phyloP scores from a whole-genome alignment of 1,140 invertebrate genomes.

The Tetramorium simillimum region DNA sequence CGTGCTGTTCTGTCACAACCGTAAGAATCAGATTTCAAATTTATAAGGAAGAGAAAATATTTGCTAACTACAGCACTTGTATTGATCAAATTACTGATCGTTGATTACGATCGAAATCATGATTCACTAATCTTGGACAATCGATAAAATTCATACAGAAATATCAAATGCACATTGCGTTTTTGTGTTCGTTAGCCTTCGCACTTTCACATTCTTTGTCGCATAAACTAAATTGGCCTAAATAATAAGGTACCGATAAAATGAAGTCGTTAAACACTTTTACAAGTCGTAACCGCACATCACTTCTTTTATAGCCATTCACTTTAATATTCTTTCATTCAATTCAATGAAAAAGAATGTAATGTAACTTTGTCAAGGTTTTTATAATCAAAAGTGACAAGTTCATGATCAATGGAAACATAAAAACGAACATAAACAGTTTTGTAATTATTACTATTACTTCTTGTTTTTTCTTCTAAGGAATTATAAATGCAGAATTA shows the following conservation, averaged over 20 bases:
- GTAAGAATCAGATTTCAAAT: neutral
- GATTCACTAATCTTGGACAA: neutral
- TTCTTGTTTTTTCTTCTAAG: neutral
- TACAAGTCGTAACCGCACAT: neutral
- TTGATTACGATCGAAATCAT: neutral
- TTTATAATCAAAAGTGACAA: neutral
- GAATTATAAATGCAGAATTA: neutral
- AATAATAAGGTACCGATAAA: neutral
- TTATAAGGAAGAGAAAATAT: neutral
- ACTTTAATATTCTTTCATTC: neutral
- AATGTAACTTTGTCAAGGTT: neutral
- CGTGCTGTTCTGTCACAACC: neutral
- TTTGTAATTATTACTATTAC: neutral
- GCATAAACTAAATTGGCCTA: neutral
- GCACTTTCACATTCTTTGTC: neutral
- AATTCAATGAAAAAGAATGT: neutral
- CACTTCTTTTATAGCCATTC: neutral
- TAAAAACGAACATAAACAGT: neutral
- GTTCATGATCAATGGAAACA: neutral
- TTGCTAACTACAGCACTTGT: neutral
- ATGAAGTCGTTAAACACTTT: constrained; percentile 4
- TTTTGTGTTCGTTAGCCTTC: neutral
- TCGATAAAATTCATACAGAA: neutral
- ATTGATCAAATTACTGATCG: constrained; percentile 6
- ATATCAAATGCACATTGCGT: neutral